Conservation (phyloP, 2,113 vertebrate species). For the Oncorhynchus gorbuscha region DNA sequence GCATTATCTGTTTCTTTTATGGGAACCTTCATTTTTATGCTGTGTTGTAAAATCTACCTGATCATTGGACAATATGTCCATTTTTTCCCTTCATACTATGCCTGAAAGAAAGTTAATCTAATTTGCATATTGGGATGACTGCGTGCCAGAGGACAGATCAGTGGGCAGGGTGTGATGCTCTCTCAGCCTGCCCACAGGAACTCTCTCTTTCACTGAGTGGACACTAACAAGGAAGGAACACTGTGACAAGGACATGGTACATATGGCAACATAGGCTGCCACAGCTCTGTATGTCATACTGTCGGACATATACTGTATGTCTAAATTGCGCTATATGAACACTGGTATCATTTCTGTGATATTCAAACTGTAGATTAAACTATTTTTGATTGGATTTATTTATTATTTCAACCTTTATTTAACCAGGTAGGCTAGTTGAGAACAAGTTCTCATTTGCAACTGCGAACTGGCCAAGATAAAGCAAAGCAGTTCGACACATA, state of each 20-base stretch:
- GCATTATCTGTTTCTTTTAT: too few relatives aligned
- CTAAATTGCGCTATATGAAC: too few relatives aligned
- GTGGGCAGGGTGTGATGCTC: constrained; percentile 70
- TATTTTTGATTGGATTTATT: too few relatives aligned
- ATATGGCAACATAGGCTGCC: constrained; percentile 63
- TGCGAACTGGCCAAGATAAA: too few relatives aligned
- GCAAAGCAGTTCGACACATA: too few relatives aligned
- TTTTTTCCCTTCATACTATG: not conserved
- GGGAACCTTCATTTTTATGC: too few relatives aligned
- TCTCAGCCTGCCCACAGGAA: constrained; percentile 70
- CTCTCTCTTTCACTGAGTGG: constrained; percentile 71
- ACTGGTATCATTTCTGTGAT: too few relatives aligned
- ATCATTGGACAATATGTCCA: not conserved
- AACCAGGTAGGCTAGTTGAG: too few relatives aligned
- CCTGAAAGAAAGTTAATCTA: constrained; percentile 2
- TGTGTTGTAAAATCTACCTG: too few relatives aligned
- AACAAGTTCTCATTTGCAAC: too few relatives aligned
- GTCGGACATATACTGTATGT: constrained; percentile 29
- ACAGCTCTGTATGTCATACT: constrained; percentile 55
- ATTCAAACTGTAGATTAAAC: too few relatives aligned
- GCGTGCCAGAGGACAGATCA: constrained; percentile 62
- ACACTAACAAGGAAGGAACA: constrained; percentile 65
- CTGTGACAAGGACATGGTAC: constrained; percentile 58
- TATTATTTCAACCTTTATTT: too few relatives aligned
- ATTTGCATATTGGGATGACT: constrained; percentile 52